Evolutionary conservation across 1,140 invertebrate species (phyloP), one percentile per base, ranked within the genome.

Genomic region (Parapsyche elsis): DNA sequence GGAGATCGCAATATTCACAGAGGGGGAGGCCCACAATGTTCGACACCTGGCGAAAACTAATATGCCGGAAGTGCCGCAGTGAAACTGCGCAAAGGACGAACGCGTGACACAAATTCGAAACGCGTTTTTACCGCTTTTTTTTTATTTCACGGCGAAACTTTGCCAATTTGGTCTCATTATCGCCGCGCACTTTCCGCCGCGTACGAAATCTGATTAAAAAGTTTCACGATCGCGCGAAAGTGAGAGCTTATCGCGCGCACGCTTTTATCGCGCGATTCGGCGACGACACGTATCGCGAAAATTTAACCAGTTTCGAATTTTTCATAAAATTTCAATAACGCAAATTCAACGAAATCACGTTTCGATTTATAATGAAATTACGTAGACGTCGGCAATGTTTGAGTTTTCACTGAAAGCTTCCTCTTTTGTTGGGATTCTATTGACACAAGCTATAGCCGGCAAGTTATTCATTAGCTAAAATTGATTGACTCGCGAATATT

Each of bases 1-100:
- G 49, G 16, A 2, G 49, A 53, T 53, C 12, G 16, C 16, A 4
- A 53, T 19, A 2, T 53, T 53, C 30, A 7, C 30, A 38, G 30
- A 38, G 7, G 30, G n/a, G 30, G 30, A 23, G 57, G 49, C 10
- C 9, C 59, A 16, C n/a, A 10, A 67, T 67, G 57, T 61, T 61
- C 57, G 21, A 67, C 64, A 67, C 64, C 64, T 67, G 64, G 9
- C 64, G 21, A 67, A 67, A 67, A 67, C 64, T 67, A 67, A 67
- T 67, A 67, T 67, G 19, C 21, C 5, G 49, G 19, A 61, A 61
- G 59, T 21, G 59, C 21, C 7, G 49, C 64, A 26, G 4, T 24
- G 26, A 24, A 26, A 14, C 5, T 23, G 64, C 19, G 21, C 23
- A 24, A 67, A 30, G 64, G 24, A 9, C 64, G 21, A 9, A n/a